Base-by-base conservation (phyloP, 92 coral and sea anemone genomes). In the Umimayanthus kanabou region DNA sequence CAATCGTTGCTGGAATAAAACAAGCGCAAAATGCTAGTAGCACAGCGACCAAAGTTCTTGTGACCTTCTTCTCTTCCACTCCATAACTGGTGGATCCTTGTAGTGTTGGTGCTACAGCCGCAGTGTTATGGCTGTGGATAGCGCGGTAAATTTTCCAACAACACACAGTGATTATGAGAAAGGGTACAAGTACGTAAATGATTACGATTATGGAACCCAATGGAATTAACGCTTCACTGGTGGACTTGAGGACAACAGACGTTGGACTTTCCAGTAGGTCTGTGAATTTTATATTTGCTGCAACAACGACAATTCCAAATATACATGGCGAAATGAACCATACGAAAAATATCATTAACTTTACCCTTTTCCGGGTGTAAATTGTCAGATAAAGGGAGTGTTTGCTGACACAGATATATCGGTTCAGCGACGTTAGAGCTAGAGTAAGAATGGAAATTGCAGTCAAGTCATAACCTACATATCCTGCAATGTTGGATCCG, bases 361-460 rank as follows among this genome's bases (percentile, higher is more conserved):
- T 69, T 69, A 69, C 74, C n/a, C 74, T 69, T 25, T 13, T 69
- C 9, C 74, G 74, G 74, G 74, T 69, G 74, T n/a, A 69, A 2
- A 69, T 10, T 20, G n/a, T 69, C 37, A 69, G 74, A 29, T 69
- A 69, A 25, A 69, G 74, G 2, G 74, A 69, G 14, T 25, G 74
- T 25, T 29, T 69, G 74, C 37, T 33, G 37, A 33, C 37, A 33
- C 37, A 33, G 2, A 33, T 33, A 33, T 33, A 33, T 33, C 37
- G 37, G 37, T 33, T 33, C 37, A 33, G 37, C 37, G 37, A 33
- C 37, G 37, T 33, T 33, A 33, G 37, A 69, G 74, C 74, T n/a
- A 69, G 74, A 29, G 74, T 69, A n/a, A n/a, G 74, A 22, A n/a
- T 69, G 37, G 74, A 69, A 13, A 69, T 69, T n/a, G 74, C 10